Base-by-base conservation (phyloP, 1,140 invertebrate species). In the Rhagoletis pomonella region DNA sequence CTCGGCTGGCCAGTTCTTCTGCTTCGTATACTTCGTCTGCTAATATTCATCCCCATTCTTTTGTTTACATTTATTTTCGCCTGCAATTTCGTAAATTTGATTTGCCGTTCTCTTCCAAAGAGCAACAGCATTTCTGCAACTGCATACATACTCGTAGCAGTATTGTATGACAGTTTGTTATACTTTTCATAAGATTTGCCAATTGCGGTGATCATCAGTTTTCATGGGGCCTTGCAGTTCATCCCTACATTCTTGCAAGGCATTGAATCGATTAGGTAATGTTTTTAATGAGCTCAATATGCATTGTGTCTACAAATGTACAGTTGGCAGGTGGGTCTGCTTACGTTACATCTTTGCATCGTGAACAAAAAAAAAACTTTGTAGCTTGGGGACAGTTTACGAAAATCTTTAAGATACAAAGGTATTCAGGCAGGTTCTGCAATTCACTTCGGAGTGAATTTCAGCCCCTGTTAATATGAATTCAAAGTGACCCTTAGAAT, bases 11-110 rank as follows among this genome's bases (percentile, higher is more conserved):
- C 60, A 9, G 17, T 62, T 62, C n/a, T 62, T 62, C 12, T 62
- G n/a, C n/a, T 62, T 62, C 60, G 60, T 14, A 7, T 55, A 55
- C 12, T 12, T 81, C 19, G 73, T 44, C 73, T 62, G 0, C 67
- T 17, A 4, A 9, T 3, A 42, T 42, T 44, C 42, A 12, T 42
- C 44, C n/a, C 10, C 3, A 39, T 55, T 81, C 29, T 62, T 62
- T 85, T 85, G 59, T 62, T 85, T 85, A 85, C 29, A 85, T 62
- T 62, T 85, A 81, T 58, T 81, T 81, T 81, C 50, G 47, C 19
- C 55, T 6, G 84, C 84, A 85, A 85, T 42, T 85, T 85, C 14
- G 55, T 62, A 85, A 85, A 85, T 85, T 85, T 85, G 84, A 85
- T 85, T 85, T 85, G 59, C 39, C 73, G 73, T 81, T 81, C 29